phyloP scores from a whole-genome alignment of 2,797 vertebrate species.

The Nothura maculosa region DNA sequence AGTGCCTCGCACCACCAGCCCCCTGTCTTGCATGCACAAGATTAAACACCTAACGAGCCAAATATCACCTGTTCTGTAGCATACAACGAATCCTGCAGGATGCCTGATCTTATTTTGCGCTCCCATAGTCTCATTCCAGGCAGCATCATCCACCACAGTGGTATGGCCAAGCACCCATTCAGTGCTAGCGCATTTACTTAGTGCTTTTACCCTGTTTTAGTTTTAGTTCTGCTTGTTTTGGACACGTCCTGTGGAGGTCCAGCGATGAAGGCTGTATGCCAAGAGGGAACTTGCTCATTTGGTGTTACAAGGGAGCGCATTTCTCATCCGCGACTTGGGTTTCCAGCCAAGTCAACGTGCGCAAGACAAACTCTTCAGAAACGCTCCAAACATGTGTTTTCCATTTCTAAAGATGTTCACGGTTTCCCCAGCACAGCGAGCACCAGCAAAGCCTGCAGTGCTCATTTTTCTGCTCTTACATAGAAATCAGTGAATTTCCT shows the following conservation, averaged over 20 bases:
- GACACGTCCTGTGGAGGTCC: accelerated
- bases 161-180: neutral
- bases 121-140: accelerated
- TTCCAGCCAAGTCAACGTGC: neutral
- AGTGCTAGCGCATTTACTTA: neutral
- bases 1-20: neutral
- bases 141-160: accelerated
- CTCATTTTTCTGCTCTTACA: neutral
- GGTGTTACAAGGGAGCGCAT: neutral
- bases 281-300: neutral
- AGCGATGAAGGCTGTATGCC: neutral
- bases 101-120: neutral
- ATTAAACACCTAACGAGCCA: neutral
- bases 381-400: neutral
- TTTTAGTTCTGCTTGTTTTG: neutral
- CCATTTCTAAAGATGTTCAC: neutral
- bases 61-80: neutral
- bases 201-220: neutral
- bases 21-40: neutral
- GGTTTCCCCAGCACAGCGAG: neutral
- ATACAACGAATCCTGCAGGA: neutral
- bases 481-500: neutral
- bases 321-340: neutral
- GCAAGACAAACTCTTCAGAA: neutral
- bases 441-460: neutral